A percentile compares a stretch with the other conserved stretches of the same genome.
Evolutionary conservation across 2,797 vertebrate genomes (phyloP).

Genomic region (Urocyon cinereoargenteus): DNA sequence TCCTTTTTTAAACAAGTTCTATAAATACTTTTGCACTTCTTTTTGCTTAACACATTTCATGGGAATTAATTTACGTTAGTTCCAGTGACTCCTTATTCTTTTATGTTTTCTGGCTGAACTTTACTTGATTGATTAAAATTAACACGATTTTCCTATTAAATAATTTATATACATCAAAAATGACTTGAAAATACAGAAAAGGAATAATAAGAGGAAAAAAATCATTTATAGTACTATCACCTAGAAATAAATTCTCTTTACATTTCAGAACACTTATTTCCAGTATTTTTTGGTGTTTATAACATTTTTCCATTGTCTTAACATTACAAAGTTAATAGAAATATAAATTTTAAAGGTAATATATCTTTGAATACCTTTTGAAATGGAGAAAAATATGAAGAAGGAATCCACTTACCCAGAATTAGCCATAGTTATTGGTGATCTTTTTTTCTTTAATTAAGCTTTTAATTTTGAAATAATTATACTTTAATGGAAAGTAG

Average conservation of each 20-base stretch:
- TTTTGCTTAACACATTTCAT: not conserved
- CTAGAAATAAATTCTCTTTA: not conserved
- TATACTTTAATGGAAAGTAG: not conserved
- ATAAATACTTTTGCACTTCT: not conserved
- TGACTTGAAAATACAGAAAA: not conserved
- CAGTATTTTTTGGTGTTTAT: not conserved
- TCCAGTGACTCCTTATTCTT: not conserved
- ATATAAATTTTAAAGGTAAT: not conserved
- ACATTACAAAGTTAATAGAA: not conserved
- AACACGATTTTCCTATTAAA: not conserved
- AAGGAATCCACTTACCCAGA: not conserved
- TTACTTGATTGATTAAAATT: not conserved
- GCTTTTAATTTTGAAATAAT: not conserved
- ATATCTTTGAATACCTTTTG: not conserved
- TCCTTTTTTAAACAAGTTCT: not conserved
- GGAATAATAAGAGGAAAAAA: not conserved
- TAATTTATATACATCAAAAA: not conserved
- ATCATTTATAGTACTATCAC: not conserved
- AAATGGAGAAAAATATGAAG: not conserved
- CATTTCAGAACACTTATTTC: not conserved
- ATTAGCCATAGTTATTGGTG: not conserved
- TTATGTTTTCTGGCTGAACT: not conserved
- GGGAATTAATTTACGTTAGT: not conserved
- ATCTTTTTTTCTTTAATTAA: not conserved
- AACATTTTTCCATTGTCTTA: not conserved